These are phyloP conservation scores for Gasterosteus aculeatus DNA, from an alignment of 2,113 vertebrate genomes.

Conservation along the genomic window DNA sequence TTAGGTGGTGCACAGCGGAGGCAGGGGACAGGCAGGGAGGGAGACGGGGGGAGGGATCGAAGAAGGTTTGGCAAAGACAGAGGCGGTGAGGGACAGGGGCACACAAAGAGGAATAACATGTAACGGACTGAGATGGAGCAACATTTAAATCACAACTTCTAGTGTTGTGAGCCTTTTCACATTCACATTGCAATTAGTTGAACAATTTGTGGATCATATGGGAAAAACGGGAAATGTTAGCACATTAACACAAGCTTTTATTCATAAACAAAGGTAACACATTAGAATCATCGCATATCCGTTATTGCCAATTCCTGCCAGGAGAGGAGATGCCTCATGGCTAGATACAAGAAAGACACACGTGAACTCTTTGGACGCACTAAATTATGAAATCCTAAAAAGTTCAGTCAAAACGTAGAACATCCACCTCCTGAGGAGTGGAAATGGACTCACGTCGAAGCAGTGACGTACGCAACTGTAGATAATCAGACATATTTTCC, in stretches of 20 bases:
- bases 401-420: background rate
- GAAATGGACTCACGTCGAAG: background rate
- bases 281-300: background rate
- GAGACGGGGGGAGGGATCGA: background rate
- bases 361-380: background rate
- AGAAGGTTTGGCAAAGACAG: conserved; percentile 2
- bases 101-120: conserved; percentile 21
- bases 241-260: background rate
- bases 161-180: background rate
- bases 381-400: too few relatives aligned
- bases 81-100: conserved; percentile 16
- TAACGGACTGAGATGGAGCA: background rate
- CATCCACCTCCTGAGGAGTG: background rate
- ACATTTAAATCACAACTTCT: background rate
- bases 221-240: background rate
- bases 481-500: conserved; percentile 26
- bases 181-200: background rate
- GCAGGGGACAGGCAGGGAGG: conserved; percentile 21
- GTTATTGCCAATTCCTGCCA: background rate
- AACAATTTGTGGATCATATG: background rate
- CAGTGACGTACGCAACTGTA: background rate
- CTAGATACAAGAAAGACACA: background rate
- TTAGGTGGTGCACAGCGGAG: conserved; percentile 29
- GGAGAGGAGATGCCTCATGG: background rate
- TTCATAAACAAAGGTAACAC: background rate